Conservation (phyloP, 2,888 invertebrate genomes). For the Heliconius hortense region DNA sequence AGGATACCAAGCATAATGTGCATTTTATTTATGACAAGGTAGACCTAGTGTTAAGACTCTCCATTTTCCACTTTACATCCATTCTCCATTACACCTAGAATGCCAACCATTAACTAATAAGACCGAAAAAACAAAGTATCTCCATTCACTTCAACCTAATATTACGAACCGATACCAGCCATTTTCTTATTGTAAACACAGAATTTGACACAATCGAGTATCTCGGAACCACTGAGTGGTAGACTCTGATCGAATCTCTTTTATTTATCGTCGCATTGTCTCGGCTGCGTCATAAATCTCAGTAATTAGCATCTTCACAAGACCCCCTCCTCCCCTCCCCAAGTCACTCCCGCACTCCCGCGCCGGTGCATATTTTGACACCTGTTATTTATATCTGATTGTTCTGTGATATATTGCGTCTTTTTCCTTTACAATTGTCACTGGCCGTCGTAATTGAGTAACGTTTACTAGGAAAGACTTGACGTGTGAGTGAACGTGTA, state of each 20-base stretch:
- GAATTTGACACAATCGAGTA: constrained; percentile 3
- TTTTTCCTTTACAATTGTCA: constrained; percentile 19
- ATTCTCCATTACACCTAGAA: not conserved
- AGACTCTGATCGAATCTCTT: constrained; percentile 41
- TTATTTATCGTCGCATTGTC: constrained; percentile 48
- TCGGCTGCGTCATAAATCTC: constrained; percentile 43
- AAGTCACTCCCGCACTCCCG: constrained; percentile 20
- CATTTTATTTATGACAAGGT: not conserved
- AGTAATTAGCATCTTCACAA: constrained; percentile 45
- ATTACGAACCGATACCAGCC: not conserved
- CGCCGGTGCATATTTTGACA: constrained; percentile 29
- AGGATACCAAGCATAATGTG: not conserved
- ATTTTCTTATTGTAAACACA: constrained; percentile 1
- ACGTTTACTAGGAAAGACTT: constrained; percentile 9
- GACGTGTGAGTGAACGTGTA: not conserved
- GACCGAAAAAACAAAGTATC: not conserved
- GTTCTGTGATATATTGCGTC: constrained; percentile 21
- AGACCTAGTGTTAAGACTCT: not conserved
- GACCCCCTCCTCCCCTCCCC: constrained; percentile 1
- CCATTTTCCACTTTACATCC: not conserved
- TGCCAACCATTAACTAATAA: not conserved
- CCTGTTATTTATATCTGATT: constrained; percentile 26
- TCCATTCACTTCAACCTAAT: not conserved
- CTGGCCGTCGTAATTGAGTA: constrained; percentile 7
- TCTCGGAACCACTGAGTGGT: constrained; percentile 8